Percentiles rank a stretch among this genome's conserved stretches.
phyloP scores from a whole-genome alignment of 2,888 invertebrate species.

The Caenorhabditis plicata region DNA sequence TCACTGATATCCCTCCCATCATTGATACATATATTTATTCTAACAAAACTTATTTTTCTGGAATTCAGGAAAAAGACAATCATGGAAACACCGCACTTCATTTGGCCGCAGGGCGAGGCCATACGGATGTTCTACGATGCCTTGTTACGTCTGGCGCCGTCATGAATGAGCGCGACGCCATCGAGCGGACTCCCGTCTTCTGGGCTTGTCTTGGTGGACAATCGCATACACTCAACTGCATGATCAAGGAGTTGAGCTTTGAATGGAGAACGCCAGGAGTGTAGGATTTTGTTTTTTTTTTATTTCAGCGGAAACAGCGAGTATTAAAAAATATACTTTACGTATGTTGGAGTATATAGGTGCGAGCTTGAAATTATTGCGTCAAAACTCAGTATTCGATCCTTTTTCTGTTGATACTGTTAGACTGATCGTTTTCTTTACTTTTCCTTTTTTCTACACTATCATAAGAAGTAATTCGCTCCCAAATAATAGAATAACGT shows the following conservation, averaged over 20 bases:
- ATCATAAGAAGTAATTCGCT: too few species aligned
- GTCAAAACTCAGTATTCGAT: too few species aligned
- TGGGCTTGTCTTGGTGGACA: slow-evolving; percentile 63
- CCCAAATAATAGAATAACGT: too few species aligned
- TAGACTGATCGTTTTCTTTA: too few species aligned
- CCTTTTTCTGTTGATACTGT: too few species aligned
- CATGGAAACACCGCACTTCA: slow-evolving; percentile 53
- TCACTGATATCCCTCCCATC: too few species aligned
- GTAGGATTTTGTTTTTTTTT: neutral
- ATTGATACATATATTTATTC: slow-evolving; percentile 13
- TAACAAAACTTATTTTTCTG: too few species aligned
- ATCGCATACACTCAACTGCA: slow-evolving; percentile 53
- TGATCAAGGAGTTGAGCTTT: slow-evolving; percentile 54
- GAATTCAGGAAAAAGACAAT: slow-evolving; percentile 40
- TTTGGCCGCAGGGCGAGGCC: slow-evolving; percentile 56
- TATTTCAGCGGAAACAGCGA: neutral
- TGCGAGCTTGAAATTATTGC: too few species aligned
- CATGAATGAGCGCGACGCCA: slow-evolving; percentile 38
- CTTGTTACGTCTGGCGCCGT: slow-evolving; percentile 45
- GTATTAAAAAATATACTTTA: neutral
- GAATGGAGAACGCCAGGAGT: slow-evolving; percentile 42
- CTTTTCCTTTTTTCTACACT: too few species aligned
- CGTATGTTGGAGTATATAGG: too few species aligned
- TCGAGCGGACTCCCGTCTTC: slow-evolving; percentile 57
- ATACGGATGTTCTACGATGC: slow-evolving; percentile 47